Evolutionary conservation across 1,140 invertebrate genomes (phyloP), one percentile per base, ranked within the genome.

Genomic region (Nautilus pompilius): DNA sequence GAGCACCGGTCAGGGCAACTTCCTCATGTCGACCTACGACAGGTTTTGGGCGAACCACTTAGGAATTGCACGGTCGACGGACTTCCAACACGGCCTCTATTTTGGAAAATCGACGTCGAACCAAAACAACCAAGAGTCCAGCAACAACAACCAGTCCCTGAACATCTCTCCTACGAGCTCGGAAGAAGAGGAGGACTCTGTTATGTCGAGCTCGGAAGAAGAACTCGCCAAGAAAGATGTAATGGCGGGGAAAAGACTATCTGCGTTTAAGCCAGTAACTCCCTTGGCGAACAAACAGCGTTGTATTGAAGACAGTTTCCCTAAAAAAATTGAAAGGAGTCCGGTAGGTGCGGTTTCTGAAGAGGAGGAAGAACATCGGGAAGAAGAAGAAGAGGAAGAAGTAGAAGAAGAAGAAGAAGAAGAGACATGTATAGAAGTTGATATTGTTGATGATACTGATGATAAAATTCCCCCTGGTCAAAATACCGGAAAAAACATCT

Each of bases 391-490:
- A 1, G 63, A 66, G 8, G 48, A 51, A 41, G 54, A 60, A 17
- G 57, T 33, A 32, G 34, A 62, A n/a, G 60, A 57, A n/a, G 68
- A 67, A 49, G 57, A 53, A 5, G 54, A 53, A 17, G 51, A 55
- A 8, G 57, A 48, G 24, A 46, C 55, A 0, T 54, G 53, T 51
- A 60, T 68, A 28, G 71, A 72, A 24, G 65, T 58, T 32, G 70
- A 72, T 33, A 67, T 69, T 28, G 67, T 72, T 36, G 67, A 72
- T 54, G 70, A 69, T 13, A 64, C 46, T 4, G 67, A 71, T 13
- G 69, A 71, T 4, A 53, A 53, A 28, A n/a, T n/a, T n/a, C n/a
- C n/a, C n/a, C n/a, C n/a, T n/a, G n/a, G n/a, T n/a, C n/a, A n/a
- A n/a, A n/a, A n/a, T n/a, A n/a, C n/a, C n/a, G n/a, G n/a, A n/a